Evolutionary conservation across 2,797 vertebrate genomes (phyloP).

Genomic region (Helarctos malayanus): DNA sequence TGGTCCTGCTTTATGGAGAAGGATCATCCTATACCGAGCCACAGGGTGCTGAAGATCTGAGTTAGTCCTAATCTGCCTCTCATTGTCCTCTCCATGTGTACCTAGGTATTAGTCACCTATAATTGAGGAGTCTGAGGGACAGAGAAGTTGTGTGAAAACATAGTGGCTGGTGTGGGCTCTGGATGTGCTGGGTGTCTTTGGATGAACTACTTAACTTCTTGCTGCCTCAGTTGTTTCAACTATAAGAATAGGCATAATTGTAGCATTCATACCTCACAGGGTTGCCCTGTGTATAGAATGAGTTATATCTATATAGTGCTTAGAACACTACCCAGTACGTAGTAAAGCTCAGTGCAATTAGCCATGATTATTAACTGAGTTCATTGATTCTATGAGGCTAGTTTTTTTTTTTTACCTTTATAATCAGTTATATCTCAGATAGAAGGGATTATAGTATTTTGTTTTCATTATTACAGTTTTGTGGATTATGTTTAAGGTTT

Average conservation of each 20-base stretch:
- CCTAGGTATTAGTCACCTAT: background rate
- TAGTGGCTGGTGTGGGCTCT: background rate
- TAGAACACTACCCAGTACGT: background rate
- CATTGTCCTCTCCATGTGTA: background rate
- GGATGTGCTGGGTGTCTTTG: background rate
- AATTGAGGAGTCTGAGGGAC: background rate
- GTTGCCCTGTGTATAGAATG: background rate
- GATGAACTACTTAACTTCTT: background rate
- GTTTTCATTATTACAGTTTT: background rate
- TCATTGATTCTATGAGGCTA: background rate
- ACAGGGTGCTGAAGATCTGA: background rate
- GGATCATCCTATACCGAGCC: background rate
- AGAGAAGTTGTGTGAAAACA: background rate
- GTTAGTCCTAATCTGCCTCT: background rate
- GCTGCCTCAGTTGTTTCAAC: background rate
- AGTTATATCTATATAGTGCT: background rate
- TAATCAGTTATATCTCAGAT: background rate
- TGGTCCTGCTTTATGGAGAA: background rate
- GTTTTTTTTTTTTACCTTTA: background rate
- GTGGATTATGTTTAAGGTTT: background rate
- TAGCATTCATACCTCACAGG: background rate
- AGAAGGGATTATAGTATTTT: background rate
- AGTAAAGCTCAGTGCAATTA: background rate
- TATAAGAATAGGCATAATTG: background rate
- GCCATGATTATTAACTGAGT: background rate